Percentiles rank a stretch among this genome's conserved stretches.
Conservation (phyloP, 2,888 invertebrate genomes). For the Idaea aversata region DNA sequence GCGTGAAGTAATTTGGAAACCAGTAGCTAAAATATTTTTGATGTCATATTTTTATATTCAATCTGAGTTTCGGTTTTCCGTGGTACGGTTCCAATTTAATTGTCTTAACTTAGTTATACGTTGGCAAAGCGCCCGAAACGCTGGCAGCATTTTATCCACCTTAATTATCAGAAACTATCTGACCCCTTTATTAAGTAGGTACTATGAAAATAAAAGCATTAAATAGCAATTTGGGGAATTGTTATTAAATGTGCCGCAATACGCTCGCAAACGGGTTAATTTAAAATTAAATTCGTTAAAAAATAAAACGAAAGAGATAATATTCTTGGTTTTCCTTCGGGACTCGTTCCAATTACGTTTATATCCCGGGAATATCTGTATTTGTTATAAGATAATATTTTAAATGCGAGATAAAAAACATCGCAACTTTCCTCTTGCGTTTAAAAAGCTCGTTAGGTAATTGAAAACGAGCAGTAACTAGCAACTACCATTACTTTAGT, state of each 20-base stretch:
- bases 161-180: not conserved
- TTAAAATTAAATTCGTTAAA: conserved; percentile 17
- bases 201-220: not conserved
- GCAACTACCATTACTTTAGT: too few species aligned
- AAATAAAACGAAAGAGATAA: conserved; percentile 36
- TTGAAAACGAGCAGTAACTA: not conserved
- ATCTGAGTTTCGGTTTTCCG: not conserved
- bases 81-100: not conserved
- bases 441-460: conserved; percentile 7
- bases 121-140: not conserved
- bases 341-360: conserved; percentile 33
- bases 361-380: conserved; percentile 38
- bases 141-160: not conserved
- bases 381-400: conserved; percentile 33
- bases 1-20: too few species aligned
- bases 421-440: not conserved
- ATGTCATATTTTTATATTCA: not conserved
- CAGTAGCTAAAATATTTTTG: not conserved
- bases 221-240: not conserved
- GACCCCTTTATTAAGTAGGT: not conserved
- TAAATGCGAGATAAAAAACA: conserved; percentile 21
- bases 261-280: not conserved
- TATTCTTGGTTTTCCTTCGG: conserved; percentile 28
- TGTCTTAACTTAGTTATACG: not conserved
- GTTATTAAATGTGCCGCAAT: not conserved